Conservation (phyloP, 1,140 invertebrate species). For the Tetragonula clypearis region DNA sequence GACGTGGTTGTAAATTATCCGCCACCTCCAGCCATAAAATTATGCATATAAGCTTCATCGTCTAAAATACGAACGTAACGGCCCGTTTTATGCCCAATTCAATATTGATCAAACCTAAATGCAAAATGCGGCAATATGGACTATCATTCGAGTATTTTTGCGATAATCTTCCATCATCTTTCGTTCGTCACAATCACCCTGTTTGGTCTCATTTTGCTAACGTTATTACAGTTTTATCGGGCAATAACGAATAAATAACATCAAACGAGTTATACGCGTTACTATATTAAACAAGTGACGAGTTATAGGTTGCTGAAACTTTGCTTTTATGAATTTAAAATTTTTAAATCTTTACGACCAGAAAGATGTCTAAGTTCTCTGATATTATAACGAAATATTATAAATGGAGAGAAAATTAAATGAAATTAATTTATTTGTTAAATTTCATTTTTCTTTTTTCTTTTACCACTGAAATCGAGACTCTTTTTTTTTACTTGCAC, state of each 20-base stretch:
- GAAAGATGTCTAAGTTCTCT: too few species aligned
- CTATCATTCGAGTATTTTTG: background rate
- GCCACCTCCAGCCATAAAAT: background rate
- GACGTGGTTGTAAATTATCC: background rate
- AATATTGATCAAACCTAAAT: background rate
- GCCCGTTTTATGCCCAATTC: background rate
- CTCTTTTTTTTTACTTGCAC: too few species aligned
- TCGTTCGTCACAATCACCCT: constrained; percentile 2
- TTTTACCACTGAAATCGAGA: too few species aligned
- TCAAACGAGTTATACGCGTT: too few species aligned
- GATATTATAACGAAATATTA: background rate
- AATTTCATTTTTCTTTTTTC: too few species aligned
- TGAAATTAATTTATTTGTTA: background rate
- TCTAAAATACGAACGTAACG: background rate
- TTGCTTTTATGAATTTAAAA: background rate
- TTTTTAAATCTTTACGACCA: background rate
- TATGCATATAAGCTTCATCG: background rate
- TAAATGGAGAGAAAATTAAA: background rate
- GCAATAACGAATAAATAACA: background rate
- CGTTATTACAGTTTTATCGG: constrained; percentile 30
- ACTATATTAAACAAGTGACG: background rate
- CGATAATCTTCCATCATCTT: constrained; percentile 35
- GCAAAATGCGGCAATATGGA: background rate
- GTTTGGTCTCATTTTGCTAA: constrained; percentile 9
- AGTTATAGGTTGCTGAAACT: background rate